These are phyloP conservation scores for Strigamia maritima DNA, from an alignment of 2,888 invertebrate species.

Conservation along the genomic window DNA sequence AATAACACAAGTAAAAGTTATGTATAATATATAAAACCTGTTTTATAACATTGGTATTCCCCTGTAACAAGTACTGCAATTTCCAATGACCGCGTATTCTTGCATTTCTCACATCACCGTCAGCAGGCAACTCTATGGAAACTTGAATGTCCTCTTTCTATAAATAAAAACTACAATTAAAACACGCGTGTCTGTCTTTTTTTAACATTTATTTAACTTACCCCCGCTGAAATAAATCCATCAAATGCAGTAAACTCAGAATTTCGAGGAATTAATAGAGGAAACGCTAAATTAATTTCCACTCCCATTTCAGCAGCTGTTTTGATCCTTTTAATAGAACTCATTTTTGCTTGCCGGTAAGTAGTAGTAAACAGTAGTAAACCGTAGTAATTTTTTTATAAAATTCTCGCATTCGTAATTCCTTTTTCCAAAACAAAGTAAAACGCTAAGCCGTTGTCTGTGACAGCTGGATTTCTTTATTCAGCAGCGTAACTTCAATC, in stretches of 20 bases:
- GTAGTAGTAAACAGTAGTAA: too few species aligned
- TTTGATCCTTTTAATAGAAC: background rate
- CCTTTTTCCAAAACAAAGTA: background rate
- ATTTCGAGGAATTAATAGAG: slow-evolving; percentile 11
- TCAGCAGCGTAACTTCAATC: background rate
- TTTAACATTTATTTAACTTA: background rate
- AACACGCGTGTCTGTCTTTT: background rate
- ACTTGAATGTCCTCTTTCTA: slow-evolving; percentile 1
- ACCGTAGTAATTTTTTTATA: too few species aligned
- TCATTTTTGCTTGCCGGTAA: background rate
- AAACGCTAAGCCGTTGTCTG: background rate
- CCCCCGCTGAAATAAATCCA: background rate
- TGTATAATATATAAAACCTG: background rate
- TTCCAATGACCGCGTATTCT: slow-evolving; percentile 18
- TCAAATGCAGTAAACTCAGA: background rate
- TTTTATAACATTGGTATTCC: slow-evolving; percentile 1
- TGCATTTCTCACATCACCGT: background rate
- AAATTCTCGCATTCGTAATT: background rate
- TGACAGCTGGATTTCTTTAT: background rate
- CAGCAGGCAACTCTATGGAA: background rate
- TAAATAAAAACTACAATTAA: background rate
- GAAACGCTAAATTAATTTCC: background rate
- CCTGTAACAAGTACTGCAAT: slow-evolving; percentile 6
- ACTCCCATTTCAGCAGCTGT: background rate
- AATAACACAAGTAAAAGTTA: background rate